phyloP scores from a whole-genome alignment of 2,888 invertebrate species.

The Diarsia brunnea region DNA sequence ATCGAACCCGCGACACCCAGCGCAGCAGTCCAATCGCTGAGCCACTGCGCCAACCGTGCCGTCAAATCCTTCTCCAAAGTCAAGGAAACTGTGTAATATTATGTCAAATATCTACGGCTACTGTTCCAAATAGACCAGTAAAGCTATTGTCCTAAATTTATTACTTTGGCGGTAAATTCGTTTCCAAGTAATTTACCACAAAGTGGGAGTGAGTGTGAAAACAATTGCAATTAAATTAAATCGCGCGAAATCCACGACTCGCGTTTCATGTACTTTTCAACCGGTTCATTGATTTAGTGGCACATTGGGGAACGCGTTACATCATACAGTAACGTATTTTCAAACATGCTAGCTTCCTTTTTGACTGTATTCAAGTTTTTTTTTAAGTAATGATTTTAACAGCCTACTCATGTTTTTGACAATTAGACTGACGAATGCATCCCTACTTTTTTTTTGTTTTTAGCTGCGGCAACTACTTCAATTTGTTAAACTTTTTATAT shows the following conservation, averaged over 20 bases:
- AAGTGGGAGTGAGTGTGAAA: slow-evolving; percentile 55
- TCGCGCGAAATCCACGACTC: slow-evolving; percentile 47
- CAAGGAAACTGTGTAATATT: not conserved
- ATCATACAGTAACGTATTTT: not conserved
- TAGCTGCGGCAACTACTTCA: not conserved
- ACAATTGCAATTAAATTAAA: slow-evolving; percentile 60
- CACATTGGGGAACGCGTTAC: not conserved
- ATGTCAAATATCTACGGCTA: slow-evolving; percentile 3
- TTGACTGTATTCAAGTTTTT: too few relatives aligned
- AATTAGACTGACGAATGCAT: not conserved
- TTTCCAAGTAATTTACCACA: slow-evolving; percentile 56
- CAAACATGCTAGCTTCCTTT: not conserved
- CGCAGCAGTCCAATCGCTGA: too few relatives aligned
- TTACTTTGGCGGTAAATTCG: slow-evolving; percentile 34
- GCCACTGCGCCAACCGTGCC: too few relatives aligned
- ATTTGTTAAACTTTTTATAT: not conserved
- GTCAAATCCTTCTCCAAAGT: not conserved
- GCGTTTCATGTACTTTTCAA: slow-evolving; percentile 43
- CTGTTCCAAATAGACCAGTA: slow-evolving; percentile 22
- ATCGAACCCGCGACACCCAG: too few relatives aligned
- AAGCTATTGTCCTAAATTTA: slow-evolving; percentile 37
- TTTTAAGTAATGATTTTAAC: too few relatives aligned
- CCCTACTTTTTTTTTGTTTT: not conserved
- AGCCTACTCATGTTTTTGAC: not conserved
- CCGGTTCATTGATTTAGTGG: slow-evolving; percentile 32